phyloP scores from a whole-genome alignment of 1,140 invertebrate genomes.

The Lycorma delicatula region DNA sequence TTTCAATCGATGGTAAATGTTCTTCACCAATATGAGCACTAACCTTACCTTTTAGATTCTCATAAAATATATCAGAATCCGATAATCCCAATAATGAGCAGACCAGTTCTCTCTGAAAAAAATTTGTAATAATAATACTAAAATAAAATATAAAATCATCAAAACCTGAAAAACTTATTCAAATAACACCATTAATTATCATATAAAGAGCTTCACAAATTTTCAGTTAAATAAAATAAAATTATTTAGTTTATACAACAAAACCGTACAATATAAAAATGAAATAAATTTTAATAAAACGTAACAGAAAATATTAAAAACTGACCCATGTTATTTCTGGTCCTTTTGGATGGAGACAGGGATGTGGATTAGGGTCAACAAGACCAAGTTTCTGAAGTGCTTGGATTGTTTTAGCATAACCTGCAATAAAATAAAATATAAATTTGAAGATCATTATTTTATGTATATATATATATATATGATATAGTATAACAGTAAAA shows the following conservation, averaged over 20 bases:
- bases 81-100: conserved; percentile 77
- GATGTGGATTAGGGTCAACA: conserved; percentile 76
- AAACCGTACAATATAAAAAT: background rate
- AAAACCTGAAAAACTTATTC: no score
- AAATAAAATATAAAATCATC: no score
- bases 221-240: no score
- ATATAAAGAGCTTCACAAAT: no score
- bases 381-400: conserved; percentile 80
- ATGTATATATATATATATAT: no score
- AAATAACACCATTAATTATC: no score
- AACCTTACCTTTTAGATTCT: conserved; percentile 78
- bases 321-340: conserved; percentile 93
- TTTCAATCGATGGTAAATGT: conserved; percentile 64
- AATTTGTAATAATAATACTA: no score
- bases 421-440: no score
- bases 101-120: conserved; percentile 66
- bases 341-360: conserved; percentile 84
- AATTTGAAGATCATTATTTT: no score
- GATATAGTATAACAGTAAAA: no score
- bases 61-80: conserved; percentile 82
- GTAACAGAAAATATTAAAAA: no score
- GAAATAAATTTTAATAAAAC: background rate
- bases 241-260: background rate
- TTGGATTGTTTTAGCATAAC: conserved; percentile 55
- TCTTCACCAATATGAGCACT: conserved; percentile 64